phyloP scores from a whole-genome alignment of 2,113 vertebrate genomes.

The Eubucco bourcierii region DNA sequence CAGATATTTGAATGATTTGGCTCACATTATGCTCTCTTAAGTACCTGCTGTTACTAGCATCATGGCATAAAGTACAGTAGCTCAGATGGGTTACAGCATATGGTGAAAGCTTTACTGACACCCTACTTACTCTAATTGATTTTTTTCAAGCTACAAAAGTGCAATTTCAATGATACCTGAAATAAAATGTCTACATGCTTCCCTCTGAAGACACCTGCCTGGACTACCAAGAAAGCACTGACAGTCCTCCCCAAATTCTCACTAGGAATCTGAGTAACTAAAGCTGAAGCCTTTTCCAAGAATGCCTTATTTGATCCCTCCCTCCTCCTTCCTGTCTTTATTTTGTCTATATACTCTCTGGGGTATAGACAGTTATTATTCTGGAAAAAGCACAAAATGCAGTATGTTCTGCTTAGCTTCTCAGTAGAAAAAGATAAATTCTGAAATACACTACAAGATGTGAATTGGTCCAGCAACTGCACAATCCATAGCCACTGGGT shows the following conservation, averaged over 20 bases:
- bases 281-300: not conserved
- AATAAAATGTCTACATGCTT: not conserved
- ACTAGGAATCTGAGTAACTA: not conserved
- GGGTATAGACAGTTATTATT: not conserved
- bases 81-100: not conserved
- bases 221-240: not conserved
- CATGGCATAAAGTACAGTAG: not conserved
- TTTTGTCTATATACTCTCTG: not conserved
- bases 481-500: not conserved
- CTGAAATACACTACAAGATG: not conserved
- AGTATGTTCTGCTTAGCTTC: not conserved
- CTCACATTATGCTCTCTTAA: not conserved
- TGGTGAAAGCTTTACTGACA: not conserved
- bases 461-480: not conserved
- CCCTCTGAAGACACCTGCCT: not conserved
- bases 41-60: not conserved
- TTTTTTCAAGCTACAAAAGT: not conserved
- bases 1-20: not conserved
- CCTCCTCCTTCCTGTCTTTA: not conserved
- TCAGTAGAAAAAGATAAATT: not conserved
- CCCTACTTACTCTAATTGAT: not conserved
- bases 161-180: not conserved
- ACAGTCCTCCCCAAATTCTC: not conserved
- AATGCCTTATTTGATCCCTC: not conserved
- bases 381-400: not conserved